A percentile compares a stretch with the other conserved stretches of the same genome.
phyloP scores from a whole-genome alignment of 2,797 vertebrate species.

The Saxicola maurus region DNA sequence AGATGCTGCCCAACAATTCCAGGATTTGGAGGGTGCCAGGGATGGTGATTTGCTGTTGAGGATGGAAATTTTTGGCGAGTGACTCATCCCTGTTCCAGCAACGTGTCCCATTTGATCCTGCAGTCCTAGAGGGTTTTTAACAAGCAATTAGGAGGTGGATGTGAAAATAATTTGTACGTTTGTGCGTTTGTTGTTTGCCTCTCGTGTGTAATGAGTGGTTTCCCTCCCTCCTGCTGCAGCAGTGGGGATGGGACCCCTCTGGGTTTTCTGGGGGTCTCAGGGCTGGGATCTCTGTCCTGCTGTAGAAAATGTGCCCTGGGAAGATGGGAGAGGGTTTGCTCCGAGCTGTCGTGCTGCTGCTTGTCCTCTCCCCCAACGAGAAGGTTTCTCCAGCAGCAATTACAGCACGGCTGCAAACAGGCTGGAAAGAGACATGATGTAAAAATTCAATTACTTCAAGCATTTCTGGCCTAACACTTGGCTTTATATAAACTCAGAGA shows the following conservation, averaged over 20 bases:
- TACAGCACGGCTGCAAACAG: constrained; percentile 70
- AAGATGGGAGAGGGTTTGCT: constrained; percentile 49
- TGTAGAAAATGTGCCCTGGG: constrained; percentile 24
- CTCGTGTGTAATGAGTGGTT: background rate
- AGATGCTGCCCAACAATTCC: background rate
- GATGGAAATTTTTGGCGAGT: constrained; percentile 30
- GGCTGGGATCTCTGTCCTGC: constrained; percentile 15
- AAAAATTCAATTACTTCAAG: constrained; percentile 78
- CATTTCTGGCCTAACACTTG: constrained; percentile 75
- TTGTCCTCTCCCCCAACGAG: constrained; percentile 52
- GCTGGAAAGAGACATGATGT: constrained; percentile 77
- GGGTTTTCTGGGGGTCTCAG: background rate
- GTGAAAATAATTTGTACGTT: constrained; percentile 67
- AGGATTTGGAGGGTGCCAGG: background rate
- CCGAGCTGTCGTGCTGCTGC: constrained; percentile 60
- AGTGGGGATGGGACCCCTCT: background rate
- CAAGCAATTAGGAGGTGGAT: constrained; percentile 67
- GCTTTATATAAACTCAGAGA: constrained; percentile 83
- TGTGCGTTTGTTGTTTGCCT: constrained; percentile 54
- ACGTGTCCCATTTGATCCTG: constrained; percentile 53
- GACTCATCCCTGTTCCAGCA: constrained; percentile 32
- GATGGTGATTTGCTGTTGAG: background rate
- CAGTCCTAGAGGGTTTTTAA: constrained; percentile 58
- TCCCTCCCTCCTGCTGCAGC: constrained; percentile 35
- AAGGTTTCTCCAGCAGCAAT: constrained; percentile 61